Base-by-base conservation (phyloP, 2,113 vertebrate genomes). In the Odocoileus virginianus region DNA sequence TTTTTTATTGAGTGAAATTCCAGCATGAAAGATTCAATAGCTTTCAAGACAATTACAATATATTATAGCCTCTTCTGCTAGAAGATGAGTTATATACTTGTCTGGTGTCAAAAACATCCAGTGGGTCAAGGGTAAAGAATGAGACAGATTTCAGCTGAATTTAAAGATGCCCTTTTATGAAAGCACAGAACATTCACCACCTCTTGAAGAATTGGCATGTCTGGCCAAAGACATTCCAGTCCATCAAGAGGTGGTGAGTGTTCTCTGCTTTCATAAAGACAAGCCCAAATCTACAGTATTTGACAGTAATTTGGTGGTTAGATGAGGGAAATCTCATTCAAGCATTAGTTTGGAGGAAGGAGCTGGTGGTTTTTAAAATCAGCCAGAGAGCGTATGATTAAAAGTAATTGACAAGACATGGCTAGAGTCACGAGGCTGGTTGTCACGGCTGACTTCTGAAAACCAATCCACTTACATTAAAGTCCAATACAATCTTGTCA, bases 401-500 rank as follows among this genome's bases (percentile, higher is more conserved):
- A 91, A 97, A 93, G 61, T 91, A 94, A 95, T 79, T 94, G 90
- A 55, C 81, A 43, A 81, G 95, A 85, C 52, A 78, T 58, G 58
- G 58, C 82, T 79, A 10, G 54, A 90, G 87, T 95, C 94, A 81
- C 17, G 19, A 94, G 61, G 27, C 87, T 90, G 43, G 82, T 81
- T 97, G 97, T 94, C 78, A 58, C 0, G 0, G 55, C 36, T 45
- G 5, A 13, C 71, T 94, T 91, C 78, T 88, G 58, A 87, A 95
- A 97, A 93, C 45, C 76, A 91, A n/a, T 83, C 74, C 45, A 86
- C 50, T 95, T 76, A 45, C 16, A 55, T 82, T 74, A 7, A 91
- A 94, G 76, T 91, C 92, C 40, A 55, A 27, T 36, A 33, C 64
- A 76, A 15, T 91, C 55, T 82, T 27, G 30, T 84, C 90, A 86